A percentile compares a stretch with the other conserved stretches of the same genome.
Evolutionary conservation across 2,113 vertebrate genomes (phyloP).

Genomic region (Rhea pennata): DNA sequence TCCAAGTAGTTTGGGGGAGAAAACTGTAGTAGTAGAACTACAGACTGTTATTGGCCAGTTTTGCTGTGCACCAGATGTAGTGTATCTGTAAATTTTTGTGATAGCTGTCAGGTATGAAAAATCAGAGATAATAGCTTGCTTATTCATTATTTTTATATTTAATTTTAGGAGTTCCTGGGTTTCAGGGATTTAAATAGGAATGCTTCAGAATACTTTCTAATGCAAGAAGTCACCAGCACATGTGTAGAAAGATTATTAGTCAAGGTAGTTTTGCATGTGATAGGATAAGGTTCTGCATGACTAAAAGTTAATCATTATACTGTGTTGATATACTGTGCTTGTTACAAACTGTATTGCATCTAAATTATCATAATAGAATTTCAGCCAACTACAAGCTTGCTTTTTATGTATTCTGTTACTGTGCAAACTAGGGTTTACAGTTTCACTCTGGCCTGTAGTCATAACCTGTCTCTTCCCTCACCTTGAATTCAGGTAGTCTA

Average conservation of each 20-base stretch:
- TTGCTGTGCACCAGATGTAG: background rate
- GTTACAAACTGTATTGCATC: background rate
- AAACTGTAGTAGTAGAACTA: background rate
- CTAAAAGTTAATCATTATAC: background rate
- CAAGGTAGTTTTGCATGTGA: background rate
- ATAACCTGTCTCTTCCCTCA: background rate
- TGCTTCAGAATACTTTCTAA: background rate
- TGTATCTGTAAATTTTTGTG: background rate
- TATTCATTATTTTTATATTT: background rate
- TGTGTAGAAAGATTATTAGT: background rate
- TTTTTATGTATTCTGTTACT: background rate
- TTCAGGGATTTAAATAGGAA: background rate
- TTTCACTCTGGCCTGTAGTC: background rate
- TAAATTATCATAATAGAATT: background rate
- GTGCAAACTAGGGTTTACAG: background rate
- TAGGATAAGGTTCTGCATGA: background rate
- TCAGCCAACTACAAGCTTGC: background rate
- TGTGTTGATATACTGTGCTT: background rate
- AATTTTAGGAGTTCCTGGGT: background rate
- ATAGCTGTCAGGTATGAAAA: background rate
- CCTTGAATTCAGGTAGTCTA: background rate
- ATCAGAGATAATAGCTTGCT: background rate
- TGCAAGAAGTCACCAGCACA: background rate
- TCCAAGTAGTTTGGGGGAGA: background rate
- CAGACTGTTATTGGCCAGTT: background rate